phyloP scores from a whole-genome alignment of 1,140 invertebrate species.

The Caenorhabditis briggsae region DNA sequence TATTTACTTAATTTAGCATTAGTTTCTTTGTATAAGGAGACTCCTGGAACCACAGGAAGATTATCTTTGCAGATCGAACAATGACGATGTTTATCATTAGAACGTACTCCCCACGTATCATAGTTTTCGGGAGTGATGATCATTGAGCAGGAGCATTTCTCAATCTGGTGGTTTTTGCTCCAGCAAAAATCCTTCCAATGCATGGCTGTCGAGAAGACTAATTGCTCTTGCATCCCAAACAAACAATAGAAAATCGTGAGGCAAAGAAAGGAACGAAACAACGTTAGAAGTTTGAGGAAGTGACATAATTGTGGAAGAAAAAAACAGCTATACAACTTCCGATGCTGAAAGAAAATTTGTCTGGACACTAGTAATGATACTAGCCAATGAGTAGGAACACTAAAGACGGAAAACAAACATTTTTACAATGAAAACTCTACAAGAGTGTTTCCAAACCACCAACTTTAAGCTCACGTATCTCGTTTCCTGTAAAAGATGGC shows the following conservation, averaged over 20 bases:
- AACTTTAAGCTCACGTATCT: too few species aligned
- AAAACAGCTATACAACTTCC: too few species aligned
- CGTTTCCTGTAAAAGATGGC: too few species aligned
- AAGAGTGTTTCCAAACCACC: too few species aligned
- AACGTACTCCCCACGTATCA: background rate
- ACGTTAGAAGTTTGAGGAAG: background rate
- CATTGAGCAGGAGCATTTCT: background rate
- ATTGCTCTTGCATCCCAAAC: background rate
- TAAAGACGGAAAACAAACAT: too few species aligned
- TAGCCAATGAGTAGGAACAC: too few species aligned
- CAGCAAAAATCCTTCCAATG: background rate
- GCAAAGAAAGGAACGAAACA: background rate
- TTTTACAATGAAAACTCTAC: too few species aligned
- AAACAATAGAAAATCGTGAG: background rate
- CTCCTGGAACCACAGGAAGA: background rate
- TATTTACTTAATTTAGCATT: background rate
- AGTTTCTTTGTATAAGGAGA: too few species aligned
- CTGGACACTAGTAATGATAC: too few species aligned
- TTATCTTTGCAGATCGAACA: background rate
- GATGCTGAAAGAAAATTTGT: too few species aligned
- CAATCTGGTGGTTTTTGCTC: slow-evolving; percentile 25
- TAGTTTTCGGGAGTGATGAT: background rate
- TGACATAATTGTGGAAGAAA: background rate
- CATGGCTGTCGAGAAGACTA: background rate
- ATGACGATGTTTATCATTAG: background rate